These are phyloP conservation scores for Agriopis leucophaearia DNA, from an alignment of 2,888 invertebrate species.

Conservation along the genomic window DNA sequence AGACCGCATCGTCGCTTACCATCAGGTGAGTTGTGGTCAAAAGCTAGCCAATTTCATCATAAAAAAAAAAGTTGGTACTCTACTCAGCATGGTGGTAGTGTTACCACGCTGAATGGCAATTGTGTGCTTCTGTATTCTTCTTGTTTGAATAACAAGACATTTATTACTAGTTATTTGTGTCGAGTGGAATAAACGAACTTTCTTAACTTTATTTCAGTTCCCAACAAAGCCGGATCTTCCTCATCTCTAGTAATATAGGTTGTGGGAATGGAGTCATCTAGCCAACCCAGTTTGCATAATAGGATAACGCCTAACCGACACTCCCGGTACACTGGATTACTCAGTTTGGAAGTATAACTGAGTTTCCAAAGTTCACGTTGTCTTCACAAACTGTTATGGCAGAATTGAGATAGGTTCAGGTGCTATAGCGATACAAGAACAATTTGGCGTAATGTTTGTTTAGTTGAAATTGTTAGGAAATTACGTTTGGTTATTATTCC, in stretches of 20 bases:
- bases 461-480: background rate
- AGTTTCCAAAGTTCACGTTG: slow-evolving; percentile 29
- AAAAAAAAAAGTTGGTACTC: too few relatives aligned
- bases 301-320: slow-evolving; percentile 55
- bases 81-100: too few relatives aligned
- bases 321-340: slow-evolving; percentile 47
- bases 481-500: too few relatives aligned
- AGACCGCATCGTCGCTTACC: too few relatives aligned
- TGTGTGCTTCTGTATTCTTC: too few relatives aligned
- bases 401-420: background rate
- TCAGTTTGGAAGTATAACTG: slow-evolving; percentile 30
- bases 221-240: background rate
- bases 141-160: too few relatives aligned
- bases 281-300: slow-evolving; percentile 57
- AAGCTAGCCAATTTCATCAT: too few relatives aligned
- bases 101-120: too few relatives aligned
- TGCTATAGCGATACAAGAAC: background rate
- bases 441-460: background rate
- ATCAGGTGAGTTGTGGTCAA: too few relatives aligned
- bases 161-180: too few relatives aligned
- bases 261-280: slow-evolving; percentile 51
- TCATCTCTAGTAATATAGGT: slow-evolving; percentile 14
- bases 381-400: slow-evolving; percentile 4
- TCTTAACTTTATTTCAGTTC: too few relatives aligned
- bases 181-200: too few relatives aligned